These are phyloP conservation scores for Standfussiana lucernea DNA, from an alignment of 2,888 invertebrate genomes.

Conservation along the genomic window DNA sequence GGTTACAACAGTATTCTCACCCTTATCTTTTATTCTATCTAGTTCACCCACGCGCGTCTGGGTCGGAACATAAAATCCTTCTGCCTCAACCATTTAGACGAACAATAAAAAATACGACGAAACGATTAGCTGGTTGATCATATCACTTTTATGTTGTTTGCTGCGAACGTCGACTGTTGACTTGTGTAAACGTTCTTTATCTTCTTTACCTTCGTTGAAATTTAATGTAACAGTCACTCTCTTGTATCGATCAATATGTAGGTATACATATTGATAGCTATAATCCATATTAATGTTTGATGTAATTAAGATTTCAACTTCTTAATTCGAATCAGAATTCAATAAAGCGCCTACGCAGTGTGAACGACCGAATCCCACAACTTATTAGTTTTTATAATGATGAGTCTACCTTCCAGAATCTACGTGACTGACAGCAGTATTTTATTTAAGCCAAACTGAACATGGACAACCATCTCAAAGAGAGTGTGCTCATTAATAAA, in stretches of 20 bases:
- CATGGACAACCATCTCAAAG: conserved; percentile 46
- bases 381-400: conserved; percentile 65
- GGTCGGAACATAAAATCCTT: conserved; percentile 30
- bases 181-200: conserved; percentile 29
- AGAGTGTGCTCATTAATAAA: conserved; percentile 57
- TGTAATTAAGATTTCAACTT: conserved; percentile 46
- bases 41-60: conserved; percentile 54
- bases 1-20: conserved; percentile 42
- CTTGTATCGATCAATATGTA: conserved; percentile 21
- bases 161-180: conserved; percentile 16
- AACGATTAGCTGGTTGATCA: conserved; percentile 38
- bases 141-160: conserved; percentile 43
- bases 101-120: conserved; percentile 44
- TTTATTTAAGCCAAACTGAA: conserved; percentile 24
- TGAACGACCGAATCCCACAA: conserved; percentile 69
- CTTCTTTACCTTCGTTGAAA: conserved; percentile 12
- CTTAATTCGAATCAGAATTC: conserved; percentile 31
- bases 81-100: conserved; percentile 35
- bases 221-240: background rate
- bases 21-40: conserved; percentile 57
- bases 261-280: background rate
- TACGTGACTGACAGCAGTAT: conserved; percentile 42
- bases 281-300: conserved; percentile 16
- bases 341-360: conserved; percentile 70
- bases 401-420: conserved; percentile 43